Conservation (phyloP, 35 echinoderm and acorn worm genomes). For the Hemicentrotus pulcherrimus region DNA sequence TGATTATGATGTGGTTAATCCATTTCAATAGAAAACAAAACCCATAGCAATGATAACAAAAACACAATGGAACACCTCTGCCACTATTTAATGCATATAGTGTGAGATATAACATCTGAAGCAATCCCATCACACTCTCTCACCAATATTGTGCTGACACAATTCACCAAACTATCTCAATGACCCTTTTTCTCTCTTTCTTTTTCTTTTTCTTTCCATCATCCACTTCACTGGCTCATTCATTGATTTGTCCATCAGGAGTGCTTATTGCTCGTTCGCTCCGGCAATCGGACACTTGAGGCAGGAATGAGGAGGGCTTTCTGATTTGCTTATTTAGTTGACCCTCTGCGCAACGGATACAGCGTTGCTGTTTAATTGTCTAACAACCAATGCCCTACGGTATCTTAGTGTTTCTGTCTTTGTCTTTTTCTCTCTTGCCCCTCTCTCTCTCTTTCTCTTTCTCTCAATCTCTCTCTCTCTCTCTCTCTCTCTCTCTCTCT, state of each 20-base stretch:
- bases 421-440: not conserved
- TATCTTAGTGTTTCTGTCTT: not conserved
- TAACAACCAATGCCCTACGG: not conserved
- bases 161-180: not conserved
- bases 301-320: not conserved
- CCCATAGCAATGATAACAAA: no score
- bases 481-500: not conserved
- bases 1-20: no score
- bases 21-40: no score
- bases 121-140: not conserved
- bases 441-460: not conserved
- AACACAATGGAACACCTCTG: no score
- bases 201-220: not conserved
- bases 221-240: not conserved
- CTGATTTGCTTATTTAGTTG: not conserved
- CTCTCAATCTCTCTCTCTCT: not conserved
- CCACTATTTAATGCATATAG: no score
- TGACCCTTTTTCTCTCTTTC: not conserved
- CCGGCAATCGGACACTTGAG: not conserved
- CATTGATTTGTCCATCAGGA: conserved; percentile 1
- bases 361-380: not conserved
- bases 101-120: no score
- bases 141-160: not conserved
- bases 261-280: not conserved
- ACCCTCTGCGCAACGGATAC: not conserved